A percentile compares a stretch with the other conserved stretches of the same genome.
phyloP scores from a whole-genome alignment of 2,888 invertebrate species.

The Nemotelus pantherinus region DNA sequence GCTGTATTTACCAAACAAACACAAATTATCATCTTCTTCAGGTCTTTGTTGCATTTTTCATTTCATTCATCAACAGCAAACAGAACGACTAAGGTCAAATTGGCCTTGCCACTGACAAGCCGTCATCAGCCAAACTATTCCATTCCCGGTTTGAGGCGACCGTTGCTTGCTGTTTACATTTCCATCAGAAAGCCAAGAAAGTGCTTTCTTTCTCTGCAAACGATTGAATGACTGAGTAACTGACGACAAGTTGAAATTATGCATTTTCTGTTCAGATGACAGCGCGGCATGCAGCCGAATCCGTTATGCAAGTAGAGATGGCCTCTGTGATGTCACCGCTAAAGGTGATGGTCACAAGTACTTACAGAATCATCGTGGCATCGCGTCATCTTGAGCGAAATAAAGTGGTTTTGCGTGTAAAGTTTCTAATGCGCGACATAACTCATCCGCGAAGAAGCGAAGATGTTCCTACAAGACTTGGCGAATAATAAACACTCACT shows the following conservation, averaged over 20 bases:
- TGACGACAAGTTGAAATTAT: background rate
- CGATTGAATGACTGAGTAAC: background rate
- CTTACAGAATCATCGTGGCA: too few species aligned
- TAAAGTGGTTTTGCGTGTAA: background rate
- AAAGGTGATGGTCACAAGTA: background rate
- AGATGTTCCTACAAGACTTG: background rate
- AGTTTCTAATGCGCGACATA: background rate
- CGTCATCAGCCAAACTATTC: background rate
- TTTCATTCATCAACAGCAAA: background rate
- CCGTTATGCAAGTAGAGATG: conserved; percentile 27
- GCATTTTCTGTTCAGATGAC: background rate
- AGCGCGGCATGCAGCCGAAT: background rate
- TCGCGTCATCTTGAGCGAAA: background rate
- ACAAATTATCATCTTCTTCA: too few species aligned
- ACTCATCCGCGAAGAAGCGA: background rate
- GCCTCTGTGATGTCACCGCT: conserved; percentile 33
- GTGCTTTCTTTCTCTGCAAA: background rate
- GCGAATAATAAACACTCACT: background rate
- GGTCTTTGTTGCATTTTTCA: background rate
- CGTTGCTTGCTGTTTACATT: conserved; percentile 3
- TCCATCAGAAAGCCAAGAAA: conserved; percentile 5
- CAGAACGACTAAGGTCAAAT: background rate
- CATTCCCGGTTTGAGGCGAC: background rate
- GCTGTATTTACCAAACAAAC: too few species aligned
- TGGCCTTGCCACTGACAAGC: background rate